Percentiles rank a stretch among this genome's conserved stretches.
Conservation (phyloP, 1,140 invertebrate genomes). For the Odontomachus brunneus region DNA sequence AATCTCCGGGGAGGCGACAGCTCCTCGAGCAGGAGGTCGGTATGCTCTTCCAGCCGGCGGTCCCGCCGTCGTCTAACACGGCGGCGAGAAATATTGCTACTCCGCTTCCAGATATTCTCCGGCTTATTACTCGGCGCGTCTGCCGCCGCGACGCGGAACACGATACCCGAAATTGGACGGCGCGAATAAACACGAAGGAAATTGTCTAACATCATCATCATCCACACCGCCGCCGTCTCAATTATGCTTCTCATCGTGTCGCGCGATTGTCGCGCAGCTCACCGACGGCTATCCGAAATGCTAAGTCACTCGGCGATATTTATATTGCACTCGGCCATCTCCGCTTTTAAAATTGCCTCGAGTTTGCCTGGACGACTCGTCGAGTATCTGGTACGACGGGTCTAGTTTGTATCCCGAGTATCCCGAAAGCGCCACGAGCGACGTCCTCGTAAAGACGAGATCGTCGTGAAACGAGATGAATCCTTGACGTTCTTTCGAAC, state of each 20-base stretch:
- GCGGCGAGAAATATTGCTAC: constrained; percentile 78
- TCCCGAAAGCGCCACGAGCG: background rate
- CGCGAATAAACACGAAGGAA: constrained; percentile 15
- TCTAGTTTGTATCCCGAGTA: background rate
- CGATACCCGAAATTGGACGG: constrained; percentile 54
- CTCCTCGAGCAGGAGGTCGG: constrained; percentile 64
- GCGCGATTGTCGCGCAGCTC: constrained; percentile 4
- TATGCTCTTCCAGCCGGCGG: constrained; percentile 50
- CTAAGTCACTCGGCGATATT: constrained; percentile 57
- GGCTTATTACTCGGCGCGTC: constrained; percentile 71
- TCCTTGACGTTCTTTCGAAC: background rate
- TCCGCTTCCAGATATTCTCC: constrained; percentile 70
- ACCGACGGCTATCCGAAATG: constrained; percentile 37
- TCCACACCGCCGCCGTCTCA: constrained; percentile 11
- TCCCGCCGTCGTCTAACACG: constrained; percentile 41
- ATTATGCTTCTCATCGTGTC: constrained; percentile 23
- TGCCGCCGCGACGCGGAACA: constrained; percentile 57
- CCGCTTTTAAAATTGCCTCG: constrained; percentile 36
- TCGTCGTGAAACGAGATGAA: constrained; percentile 2
- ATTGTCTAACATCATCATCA: constrained; percentile 45
- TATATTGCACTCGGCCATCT: constrained; percentile 50
- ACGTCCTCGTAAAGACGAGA: background rate
- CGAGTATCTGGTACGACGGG: background rate
- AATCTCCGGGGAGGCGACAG: constrained; percentile 37
- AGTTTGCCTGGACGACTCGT: constrained; percentile 12